Percentiles rank a stretch among this genome's conserved stretches.
These are phyloP conservation scores for Callorhinus ursinus DNA, from an alignment of 2,113 vertebrate species.

Conservation along the genomic window DNA sequence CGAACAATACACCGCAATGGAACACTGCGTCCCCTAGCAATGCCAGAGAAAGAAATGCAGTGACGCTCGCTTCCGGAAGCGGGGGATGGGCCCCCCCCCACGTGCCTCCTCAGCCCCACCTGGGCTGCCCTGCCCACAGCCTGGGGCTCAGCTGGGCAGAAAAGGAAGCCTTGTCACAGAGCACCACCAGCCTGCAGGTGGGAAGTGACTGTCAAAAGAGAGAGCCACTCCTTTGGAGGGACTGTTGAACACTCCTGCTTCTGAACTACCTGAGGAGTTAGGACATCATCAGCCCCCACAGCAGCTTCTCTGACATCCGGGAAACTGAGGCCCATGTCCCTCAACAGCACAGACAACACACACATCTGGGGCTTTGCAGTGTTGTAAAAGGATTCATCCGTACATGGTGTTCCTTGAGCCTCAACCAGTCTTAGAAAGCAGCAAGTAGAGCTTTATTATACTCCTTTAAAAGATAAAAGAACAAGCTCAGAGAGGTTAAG, in stretches of 20 bases:
- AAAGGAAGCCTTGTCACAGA: too few relatives aligned
- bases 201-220: too few relatives aligned
- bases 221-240: too few relatives aligned
- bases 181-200: background rate
- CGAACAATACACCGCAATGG: background rate
- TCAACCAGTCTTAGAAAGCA: background rate
- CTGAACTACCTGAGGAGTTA: background rate
- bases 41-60: background rate
- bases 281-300: accelerated
- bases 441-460: background rate
- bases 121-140: accelerated
- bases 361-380: background rate
- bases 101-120: background rate
- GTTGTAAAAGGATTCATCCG: background rate
- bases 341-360: accelerated
- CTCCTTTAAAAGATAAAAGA: background rate
- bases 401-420: background rate
- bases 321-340: background rate
- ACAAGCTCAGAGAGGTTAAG: background rate
- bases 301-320: background rate
- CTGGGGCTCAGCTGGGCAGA: background rate
- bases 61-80: accelerated
- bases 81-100: accelerated
- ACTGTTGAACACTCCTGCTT: background rate
- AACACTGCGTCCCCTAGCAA: accelerated